Evolutionary conservation across 92 coral and sea anemone genomes (phyloP).

Genomic region (Plumapathes pennacea): DNA sequence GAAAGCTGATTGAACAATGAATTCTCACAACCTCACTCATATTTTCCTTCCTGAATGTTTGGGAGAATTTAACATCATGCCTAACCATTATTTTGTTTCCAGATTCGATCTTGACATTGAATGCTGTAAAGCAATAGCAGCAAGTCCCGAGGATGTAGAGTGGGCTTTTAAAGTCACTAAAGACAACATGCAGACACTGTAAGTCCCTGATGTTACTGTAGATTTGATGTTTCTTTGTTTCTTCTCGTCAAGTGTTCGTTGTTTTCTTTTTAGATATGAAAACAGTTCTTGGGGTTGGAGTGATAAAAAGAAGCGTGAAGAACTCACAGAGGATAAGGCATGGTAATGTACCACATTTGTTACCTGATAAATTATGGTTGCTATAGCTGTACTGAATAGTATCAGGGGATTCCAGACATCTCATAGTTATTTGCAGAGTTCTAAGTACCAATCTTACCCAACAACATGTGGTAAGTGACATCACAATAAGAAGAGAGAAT

Average conservation of each 20-base stretch:
- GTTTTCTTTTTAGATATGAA: conserved; percentile 77
- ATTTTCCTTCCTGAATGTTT: too few relatives aligned
- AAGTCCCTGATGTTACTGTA: conserved; percentile 24
- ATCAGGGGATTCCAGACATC: too few relatives aligned
- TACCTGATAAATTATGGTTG: too few relatives aligned
- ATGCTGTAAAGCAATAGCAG: conserved; percentile 62
- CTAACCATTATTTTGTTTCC: conserved; percentile 1
- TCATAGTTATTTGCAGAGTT: too few relatives aligned
- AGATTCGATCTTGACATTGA: conserved; percentile 74
- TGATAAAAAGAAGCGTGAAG: conserved; percentile 89
- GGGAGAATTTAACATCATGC: too few relatives aligned
- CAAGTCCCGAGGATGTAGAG: conserved; percentile 66
- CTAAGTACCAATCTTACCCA: too few relatives aligned
- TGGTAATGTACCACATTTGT: too few relatives aligned
- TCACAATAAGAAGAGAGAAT: too few relatives aligned
- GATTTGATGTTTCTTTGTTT: background rate
- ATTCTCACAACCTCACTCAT: too few relatives aligned
- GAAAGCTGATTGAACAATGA: too few relatives aligned
- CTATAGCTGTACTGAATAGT: too few relatives aligned
- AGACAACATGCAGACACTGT: conserved; percentile 87
- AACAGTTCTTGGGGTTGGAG: conserved; percentile 96
- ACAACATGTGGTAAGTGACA: too few relatives aligned
- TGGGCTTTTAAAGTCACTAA: conserved; percentile 97
- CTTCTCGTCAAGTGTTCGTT: background rate
- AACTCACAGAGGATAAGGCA: conserved; percentile 95